phyloP scores from a whole-genome alignment of 1,140 invertebrate genomes.

The Cydia pomonella region DNA sequence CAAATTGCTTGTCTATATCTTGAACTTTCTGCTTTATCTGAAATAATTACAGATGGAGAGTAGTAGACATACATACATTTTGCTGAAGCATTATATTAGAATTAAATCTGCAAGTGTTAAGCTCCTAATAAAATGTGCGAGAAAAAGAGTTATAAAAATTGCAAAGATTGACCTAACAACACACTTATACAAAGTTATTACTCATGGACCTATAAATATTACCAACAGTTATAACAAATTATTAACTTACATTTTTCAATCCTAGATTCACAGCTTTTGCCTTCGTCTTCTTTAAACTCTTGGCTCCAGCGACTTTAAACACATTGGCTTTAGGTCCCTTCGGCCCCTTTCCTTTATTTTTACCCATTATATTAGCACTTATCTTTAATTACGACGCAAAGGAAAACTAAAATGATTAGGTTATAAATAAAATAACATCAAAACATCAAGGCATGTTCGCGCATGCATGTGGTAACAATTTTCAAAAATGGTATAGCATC shows the following conservation, averaged over 20 bases:
- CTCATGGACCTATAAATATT: too few species aligned
- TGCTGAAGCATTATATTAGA: constrained; percentile 8
- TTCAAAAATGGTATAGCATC: background rate
- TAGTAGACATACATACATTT: background rate
- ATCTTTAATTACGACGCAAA: background rate
- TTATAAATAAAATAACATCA: background rate
- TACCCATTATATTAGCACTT: constrained; percentile 53
- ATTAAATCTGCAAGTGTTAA: background rate
- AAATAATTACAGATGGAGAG: constrained; percentile 38
- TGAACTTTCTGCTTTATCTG: constrained; percentile 74
- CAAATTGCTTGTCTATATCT: constrained; percentile 69
- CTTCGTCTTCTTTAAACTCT: constrained; percentile 75
- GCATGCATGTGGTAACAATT: background rate
- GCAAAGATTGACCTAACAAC: background rate
- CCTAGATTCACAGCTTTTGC: constrained; percentile 72
- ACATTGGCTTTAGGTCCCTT: constrained; percentile 66
- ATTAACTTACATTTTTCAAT: constrained; percentile 68
- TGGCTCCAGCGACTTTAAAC: constrained; percentile 74
- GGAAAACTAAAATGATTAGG: background rate
- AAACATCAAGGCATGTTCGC: background rate
- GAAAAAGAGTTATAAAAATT: too few species aligned
- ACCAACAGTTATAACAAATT: background rate
- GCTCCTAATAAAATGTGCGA: too few species aligned
- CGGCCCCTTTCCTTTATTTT: constrained; percentile 60
- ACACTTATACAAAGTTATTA: too few species aligned